Conservation (phyloP, 2,113 vertebrate species). For the Anguilla japonica region DNA sequence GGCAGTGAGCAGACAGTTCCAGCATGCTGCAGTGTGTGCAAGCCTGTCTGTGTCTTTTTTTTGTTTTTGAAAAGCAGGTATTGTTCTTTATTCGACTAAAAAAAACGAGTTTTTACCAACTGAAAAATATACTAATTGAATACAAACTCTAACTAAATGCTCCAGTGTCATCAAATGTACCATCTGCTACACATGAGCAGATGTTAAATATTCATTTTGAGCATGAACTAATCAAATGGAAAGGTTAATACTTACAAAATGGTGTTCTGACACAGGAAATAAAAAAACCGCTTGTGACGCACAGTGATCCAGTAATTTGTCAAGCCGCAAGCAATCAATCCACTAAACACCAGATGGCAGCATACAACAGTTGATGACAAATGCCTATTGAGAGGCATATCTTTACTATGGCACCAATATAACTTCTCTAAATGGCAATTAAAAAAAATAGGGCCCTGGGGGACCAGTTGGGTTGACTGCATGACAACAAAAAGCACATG, state of each 20-base stretch:
- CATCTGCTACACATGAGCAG: not conserved
- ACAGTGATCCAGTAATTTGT: not conserved
- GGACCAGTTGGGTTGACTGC: no score
- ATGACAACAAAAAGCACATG: not conserved
- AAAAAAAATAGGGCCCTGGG: no score
- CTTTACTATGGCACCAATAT: not conserved
- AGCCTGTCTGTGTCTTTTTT: not conserved
- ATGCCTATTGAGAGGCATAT: not conserved
- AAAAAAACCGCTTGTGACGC: not conserved
- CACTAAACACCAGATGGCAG: constrained; percentile 8
- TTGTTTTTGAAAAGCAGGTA: no score
- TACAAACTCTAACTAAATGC: not conserved
- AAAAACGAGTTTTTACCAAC: not conserved
- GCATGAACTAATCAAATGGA: not conserved
- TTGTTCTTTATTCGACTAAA: not conserved
- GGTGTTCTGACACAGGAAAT: not conserved
- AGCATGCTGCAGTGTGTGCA: not conserved
- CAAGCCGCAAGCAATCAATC: not conserved
- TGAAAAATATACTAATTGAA: not conserved
- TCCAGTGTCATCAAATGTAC: not conserved
- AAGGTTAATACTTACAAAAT: not conserved
- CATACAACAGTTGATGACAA: constrained; percentile 4
- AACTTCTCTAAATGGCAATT: not conserved
- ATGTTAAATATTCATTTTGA: not conserved
- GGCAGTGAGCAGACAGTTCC: not conserved